Conservation (phyloP, 2,888 invertebrate species). For the Portevinia maculata region DNA sequence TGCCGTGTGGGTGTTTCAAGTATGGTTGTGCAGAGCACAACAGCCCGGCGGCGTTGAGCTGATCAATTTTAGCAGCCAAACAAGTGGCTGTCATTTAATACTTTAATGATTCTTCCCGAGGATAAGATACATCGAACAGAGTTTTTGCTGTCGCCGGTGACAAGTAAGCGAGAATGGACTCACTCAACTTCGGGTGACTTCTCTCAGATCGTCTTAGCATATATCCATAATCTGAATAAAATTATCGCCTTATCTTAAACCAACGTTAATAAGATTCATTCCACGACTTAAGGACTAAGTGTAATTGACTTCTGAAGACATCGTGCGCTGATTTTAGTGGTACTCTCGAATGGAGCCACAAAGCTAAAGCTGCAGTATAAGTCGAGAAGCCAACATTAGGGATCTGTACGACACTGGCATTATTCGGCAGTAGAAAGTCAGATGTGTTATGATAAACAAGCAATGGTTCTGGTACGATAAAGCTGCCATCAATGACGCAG, state of each 20-base stretch:
- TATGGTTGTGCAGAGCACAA: too few relatives aligned
- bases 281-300: constrained; percentile 79
- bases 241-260: constrained; percentile 79
- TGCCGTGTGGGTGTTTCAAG: too few relatives aligned
- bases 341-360: constrained; percentile 63
- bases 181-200: constrained; percentile 81
- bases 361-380: constrained; percentile 77
- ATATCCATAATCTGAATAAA: constrained; percentile 81
- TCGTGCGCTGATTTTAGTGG: constrained; percentile 76
- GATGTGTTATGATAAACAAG: constrained; percentile 82
- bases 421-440: constrained; percentile 77
- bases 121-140: too few relatives aligned
- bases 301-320: constrained; percentile 77
- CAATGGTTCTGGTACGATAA: constrained; percentile 85
- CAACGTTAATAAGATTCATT: constrained; percentile 80
- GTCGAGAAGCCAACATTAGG: constrained; percentile 77
- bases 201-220: constrained; percentile 81
- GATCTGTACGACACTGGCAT: constrained; percentile 76
- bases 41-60: too few relatives aligned
- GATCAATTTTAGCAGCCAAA: too few relatives aligned
- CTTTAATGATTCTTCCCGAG: too few relatives aligned
- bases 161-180: constrained; percentile 78
- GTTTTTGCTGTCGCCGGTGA: too few relatives aligned
- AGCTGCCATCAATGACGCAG: constrained; percentile 76
- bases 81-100: too few relatives aligned